Percentiles rank a stretch among this genome's conserved stretches.
These are phyloP conservation scores for Atractosteus spatula DNA, from an alignment of 2,113 vertebrate species.

Conservation along the genomic window DNA sequence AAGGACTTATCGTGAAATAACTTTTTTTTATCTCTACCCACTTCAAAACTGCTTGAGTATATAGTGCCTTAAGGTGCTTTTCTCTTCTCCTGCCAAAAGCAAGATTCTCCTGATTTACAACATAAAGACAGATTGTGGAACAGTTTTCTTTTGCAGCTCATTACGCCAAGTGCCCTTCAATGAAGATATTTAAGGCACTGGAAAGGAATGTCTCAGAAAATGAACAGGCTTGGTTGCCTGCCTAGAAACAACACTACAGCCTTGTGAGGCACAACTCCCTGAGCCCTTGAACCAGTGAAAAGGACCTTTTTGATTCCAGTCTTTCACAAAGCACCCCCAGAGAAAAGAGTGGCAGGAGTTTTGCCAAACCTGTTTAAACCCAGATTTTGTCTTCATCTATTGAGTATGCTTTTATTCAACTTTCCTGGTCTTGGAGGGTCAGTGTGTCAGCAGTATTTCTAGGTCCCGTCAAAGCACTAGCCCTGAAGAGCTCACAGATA, in stretches of 20 bases:
- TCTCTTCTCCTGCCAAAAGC: constrained; percentile 36
- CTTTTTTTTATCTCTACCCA: constrained; percentile 35
- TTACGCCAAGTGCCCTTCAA: constrained; percentile 30
- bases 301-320: background rate
- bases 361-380: too few relatives aligned
- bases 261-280: background rate
- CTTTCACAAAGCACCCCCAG: too few relatives aligned
- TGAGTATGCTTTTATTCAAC: too few relatives aligned
- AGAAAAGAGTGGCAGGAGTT: too few relatives aligned
- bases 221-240: constrained; percentile 27
- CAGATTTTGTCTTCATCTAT: too few relatives aligned
- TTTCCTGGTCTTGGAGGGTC: too few relatives aligned
- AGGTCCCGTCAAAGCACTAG: too few relatives aligned
- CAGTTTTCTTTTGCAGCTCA: constrained; percentile 41
- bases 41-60: constrained; percentile 22
- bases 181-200: constrained; percentile 23
- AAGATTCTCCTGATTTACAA: constrained; percentile 44
- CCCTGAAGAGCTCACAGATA: too few relatives aligned
- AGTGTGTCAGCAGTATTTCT: too few relatives aligned
- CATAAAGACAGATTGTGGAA: constrained; percentile 41
- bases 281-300: background rate
- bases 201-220: constrained; percentile 28
- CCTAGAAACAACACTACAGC: constrained; percentile 21
- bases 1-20: constrained; percentile 32
- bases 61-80: constrained; percentile 24